Conservation (phyloP, 2,888 invertebrate species). For the Micoletzkya japonica region DNA sequence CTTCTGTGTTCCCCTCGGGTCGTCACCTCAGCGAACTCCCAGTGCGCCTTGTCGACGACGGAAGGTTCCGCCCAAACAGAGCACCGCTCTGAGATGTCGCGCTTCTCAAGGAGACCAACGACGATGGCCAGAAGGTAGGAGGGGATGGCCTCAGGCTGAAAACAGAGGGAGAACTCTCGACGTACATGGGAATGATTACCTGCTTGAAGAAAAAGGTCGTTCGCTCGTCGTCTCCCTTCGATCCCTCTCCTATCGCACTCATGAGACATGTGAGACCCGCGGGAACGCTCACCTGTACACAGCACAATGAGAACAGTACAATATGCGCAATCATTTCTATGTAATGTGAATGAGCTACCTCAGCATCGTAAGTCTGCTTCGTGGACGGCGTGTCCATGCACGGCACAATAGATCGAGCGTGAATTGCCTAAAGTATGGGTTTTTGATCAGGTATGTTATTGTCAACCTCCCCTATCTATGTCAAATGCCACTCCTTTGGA, state of each 20-base stretch:
- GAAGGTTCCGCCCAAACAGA: slow-evolving; percentile 88
- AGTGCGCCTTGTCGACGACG: slow-evolving; percentile 79
- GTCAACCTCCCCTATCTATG: too few relatives aligned
- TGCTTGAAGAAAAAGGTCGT: slow-evolving; percentile 55
- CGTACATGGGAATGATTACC: neutral
- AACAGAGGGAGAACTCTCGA: neutral
- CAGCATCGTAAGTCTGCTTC: slow-evolving; percentile 82
- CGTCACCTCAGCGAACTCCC: slow-evolving; percentile 79
- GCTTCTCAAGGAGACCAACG: slow-evolving; percentile 77
- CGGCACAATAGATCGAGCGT: slow-evolving; percentile 74
- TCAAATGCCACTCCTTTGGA: too few relatives aligned
- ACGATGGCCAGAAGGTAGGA: slow-evolving; percentile 87
- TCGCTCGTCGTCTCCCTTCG: slow-evolving; percentile 44
- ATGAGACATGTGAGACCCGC: slow-evolving; percentile 80
- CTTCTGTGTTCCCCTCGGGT: neutral
- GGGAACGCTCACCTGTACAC: slow-evolving; percentile 74
- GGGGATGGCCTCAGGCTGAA: slow-evolving; percentile 77
- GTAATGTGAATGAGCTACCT: slow-evolving; percentile 52
- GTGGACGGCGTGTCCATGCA: slow-evolving; percentile 93
- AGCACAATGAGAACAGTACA: neutral
- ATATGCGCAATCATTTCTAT: neutral
- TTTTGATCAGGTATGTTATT: too few relatives aligned
- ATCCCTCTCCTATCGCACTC: slow-evolving; percentile 74
- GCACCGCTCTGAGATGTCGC: slow-evolving; percentile 63
- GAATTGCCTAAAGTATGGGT: slow-evolving; percentile 57